Conservation (phyloP, 2,797 vertebrate genomes). For the Taenioides sp. region DNA sequence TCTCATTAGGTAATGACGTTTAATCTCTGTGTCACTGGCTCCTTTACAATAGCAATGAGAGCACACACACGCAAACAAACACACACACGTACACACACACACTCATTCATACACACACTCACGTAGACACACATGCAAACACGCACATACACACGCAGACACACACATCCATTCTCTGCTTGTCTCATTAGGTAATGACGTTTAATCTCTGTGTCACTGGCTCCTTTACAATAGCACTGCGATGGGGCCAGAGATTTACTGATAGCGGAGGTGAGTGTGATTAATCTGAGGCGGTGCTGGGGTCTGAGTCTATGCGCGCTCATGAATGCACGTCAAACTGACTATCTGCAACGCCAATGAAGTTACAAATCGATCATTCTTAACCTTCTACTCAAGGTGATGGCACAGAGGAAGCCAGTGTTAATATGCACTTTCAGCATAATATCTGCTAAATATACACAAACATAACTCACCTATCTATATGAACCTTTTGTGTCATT, state of each 20-base stretch:
- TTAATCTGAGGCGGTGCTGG: constrained; percentile 16
- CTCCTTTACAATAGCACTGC: constrained; percentile 48
- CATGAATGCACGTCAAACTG: constrained; percentile 23
- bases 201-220: constrained; percentile 60
- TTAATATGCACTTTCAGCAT: constrained; percentile 4
- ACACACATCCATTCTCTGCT: constrained; percentile 59
- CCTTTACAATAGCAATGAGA: constrained; percentile 45
- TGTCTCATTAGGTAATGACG: constrained; percentile 69
- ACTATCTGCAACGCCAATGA: constrained; percentile 9
- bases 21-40: constrained; percentile 57
- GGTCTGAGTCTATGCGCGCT: constrained; percentile 1
- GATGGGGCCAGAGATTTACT: constrained; percentile 54
- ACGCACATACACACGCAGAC: constrained; percentile 4
- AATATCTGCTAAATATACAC: background rate
- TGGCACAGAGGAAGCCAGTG: constrained; percentile 18
- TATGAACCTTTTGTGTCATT: too few relatives aligned
- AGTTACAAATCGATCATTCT: constrained; percentile 28
- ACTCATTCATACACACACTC: background rate
- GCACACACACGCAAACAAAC: too few relatives aligned
- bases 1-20: constrained; percentile 71
- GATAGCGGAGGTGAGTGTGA: constrained; percentile 55
- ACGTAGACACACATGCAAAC: background rate
- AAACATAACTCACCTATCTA: background rate
- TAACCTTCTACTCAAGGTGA: constrained; percentile 48
- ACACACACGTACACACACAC: too few relatives aligned